Percentiles rank a stretch among this genome's conserved stretches.
Evolutionary conservation across 2,888 invertebrate genomes (phyloP).

Genomic region (Epinotia demarniana): DNA sequence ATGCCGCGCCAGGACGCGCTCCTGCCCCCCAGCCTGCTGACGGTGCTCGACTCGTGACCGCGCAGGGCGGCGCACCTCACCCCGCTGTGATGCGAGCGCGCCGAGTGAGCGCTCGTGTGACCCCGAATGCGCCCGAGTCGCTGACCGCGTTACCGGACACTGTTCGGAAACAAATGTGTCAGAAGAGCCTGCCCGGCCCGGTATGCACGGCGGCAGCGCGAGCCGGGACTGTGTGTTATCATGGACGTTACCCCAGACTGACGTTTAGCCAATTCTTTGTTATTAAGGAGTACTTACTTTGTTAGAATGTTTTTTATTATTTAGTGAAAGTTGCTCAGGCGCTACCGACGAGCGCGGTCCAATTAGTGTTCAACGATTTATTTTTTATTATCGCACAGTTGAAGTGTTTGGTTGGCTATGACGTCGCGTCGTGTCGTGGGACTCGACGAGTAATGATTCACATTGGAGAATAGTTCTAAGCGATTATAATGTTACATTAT

Average conservation of each 20-base stretch:
- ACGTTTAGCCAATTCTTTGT: conserved; percentile 80
- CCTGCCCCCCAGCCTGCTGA: conserved; percentile 75
- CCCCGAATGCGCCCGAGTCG: conserved; percentile 65
- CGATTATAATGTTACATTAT: conserved; percentile 77
- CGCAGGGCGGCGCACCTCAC: conserved; percentile 72
- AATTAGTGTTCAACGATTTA: conserved; percentile 78
- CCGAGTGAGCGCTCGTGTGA: conserved; percentile 62
- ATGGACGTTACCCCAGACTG: conserved; percentile 54
- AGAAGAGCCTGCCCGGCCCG: conserved; percentile 49
- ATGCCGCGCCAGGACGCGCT: conserved; percentile 75
- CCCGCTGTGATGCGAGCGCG: conserved; percentile 70
- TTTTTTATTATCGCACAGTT: conserved; percentile 70
- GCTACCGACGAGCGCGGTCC: conserved; percentile 80
- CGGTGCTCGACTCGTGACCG: conserved; percentile 83
- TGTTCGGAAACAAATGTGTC: conserved; percentile 50
- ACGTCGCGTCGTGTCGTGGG: conserved; percentile 56
- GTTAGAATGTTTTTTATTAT: conserved; percentile 78
- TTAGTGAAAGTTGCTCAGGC: conserved; percentile 84
- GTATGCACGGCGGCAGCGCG: conserved; percentile 44
- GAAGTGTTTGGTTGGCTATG: conserved; percentile 59
- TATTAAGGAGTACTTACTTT: conserved; percentile 79
- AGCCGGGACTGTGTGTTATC: conserved; percentile 44
- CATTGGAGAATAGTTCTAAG: conserved; percentile 77
- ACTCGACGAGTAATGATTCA: conserved; percentile 57
- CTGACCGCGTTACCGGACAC: conserved; percentile 65